These are phyloP conservation scores for Parnassius glacialis DNA, from an alignment of 2,888 invertebrate species.

Conservation along the genomic window DNA sequence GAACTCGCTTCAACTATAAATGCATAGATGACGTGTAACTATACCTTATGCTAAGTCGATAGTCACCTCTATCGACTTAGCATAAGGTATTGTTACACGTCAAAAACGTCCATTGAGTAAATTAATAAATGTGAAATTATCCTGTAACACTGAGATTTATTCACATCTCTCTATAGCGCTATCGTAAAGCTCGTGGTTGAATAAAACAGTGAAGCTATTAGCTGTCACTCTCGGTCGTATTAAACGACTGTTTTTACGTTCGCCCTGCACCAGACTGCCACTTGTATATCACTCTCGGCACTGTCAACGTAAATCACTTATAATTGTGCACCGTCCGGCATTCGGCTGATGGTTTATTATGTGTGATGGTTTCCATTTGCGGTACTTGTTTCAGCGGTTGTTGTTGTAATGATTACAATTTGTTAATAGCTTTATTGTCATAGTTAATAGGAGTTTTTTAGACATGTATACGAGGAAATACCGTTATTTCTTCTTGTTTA, in stretches of 20 bases:
- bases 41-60: too few species aligned
- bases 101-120: background rate
- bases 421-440: background rate
- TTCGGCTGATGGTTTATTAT: background rate
- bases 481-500: too few species aligned
- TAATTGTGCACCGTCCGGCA: constrained; percentile 12
- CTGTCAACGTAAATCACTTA: constrained; percentile 21
- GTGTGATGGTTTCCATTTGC: constrained; percentile 10
- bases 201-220: constrained; percentile 19
- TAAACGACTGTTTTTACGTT: constrained; percentile 13
- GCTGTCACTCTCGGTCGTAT: constrained; percentile 16
- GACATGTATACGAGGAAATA: too few species aligned
- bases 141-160: constrained; percentile 8
- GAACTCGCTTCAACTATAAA: too few species aligned
- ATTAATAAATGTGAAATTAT: constrained; percentile 16
- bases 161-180: constrained; percentile 7
- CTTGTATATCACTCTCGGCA: constrained; percentile 3
- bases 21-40: too few species aligned
- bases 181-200: constrained; percentile 12
- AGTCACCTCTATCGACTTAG: too few species aligned
- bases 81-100: background rate
- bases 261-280: background rate
- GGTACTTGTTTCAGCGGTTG: background rate
- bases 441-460: background rate
- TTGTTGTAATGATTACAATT: background rate